phyloP scores from a whole-genome alignment of 2,113 vertebrate species.

The Pleuronectes platessa region DNA sequence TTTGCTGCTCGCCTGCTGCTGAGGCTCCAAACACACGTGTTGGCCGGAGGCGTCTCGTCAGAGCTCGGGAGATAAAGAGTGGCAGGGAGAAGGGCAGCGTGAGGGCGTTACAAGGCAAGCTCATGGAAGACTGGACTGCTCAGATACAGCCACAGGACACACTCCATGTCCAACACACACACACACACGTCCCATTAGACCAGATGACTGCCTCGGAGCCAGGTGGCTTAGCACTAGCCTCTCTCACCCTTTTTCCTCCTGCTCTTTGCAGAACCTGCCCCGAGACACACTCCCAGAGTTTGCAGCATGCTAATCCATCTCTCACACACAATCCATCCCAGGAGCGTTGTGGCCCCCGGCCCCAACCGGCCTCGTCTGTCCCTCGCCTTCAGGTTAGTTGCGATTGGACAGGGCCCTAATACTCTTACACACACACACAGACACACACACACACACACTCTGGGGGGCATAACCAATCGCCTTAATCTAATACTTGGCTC shows the following conservation, averaged over 20 bases:
- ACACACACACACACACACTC: conserved; percentile 28
- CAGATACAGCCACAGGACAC: conserved; percentile 57
- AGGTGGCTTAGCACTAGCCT: conserved; percentile 54
- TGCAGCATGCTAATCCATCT: neutral
- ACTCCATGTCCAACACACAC: conserved; percentile 11
- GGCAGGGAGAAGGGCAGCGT: conserved; percentile 43
- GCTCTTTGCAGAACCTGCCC: conserved; percentile 40
- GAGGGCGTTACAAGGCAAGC: conserved; percentile 57
- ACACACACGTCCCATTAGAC: conserved; percentile 56
- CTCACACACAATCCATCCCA: neutral
- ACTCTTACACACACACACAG: conserved; percentile 28
- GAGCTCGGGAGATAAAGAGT: neutral
- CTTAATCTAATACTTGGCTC: conserved; percentile 40
- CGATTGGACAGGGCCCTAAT: conserved; percentile 11
- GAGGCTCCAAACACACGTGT: conserved; percentile 23
- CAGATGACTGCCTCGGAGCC: conserved; percentile 70
- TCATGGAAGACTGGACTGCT: conserved; percentile 63
- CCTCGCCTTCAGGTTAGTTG: conserved; percentile 30
- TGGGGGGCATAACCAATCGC: conserved; percentile 19
- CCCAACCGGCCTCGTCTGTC: conserved; percentile 40
- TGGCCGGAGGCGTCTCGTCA: conserved; percentile 16
- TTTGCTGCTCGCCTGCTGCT: neutral
- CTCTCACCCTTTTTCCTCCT: conserved; percentile 18
- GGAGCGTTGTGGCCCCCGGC: conserved; percentile 2
- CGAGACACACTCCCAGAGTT: conserved; percentile 32